Evolutionary conservation across 1,140 invertebrate genomes (phyloP).

Genomic region (Sesamia nonagrioides): DNA sequence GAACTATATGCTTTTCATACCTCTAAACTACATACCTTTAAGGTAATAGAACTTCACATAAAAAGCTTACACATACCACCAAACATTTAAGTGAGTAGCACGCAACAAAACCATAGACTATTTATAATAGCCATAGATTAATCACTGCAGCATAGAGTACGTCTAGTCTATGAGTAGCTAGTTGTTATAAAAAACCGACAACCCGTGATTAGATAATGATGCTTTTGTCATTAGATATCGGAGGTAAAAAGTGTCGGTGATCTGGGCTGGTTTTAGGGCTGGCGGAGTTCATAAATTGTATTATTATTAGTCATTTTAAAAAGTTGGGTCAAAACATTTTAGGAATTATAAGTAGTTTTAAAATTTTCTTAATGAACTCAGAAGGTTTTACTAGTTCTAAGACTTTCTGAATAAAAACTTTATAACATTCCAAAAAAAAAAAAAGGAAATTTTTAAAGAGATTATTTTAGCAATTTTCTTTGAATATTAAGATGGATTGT

Average conservation of each 20-base stretch:
- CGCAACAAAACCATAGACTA: conserved; percentile 32
- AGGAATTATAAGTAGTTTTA: too few relatives aligned
- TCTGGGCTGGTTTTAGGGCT: conserved; percentile 62
- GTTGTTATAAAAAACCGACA: conserved; percentile 66
- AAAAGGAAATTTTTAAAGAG: too few relatives aligned
- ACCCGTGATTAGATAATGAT: conserved; percentile 77
- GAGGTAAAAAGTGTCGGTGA: conserved; percentile 71
- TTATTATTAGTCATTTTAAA: background rate
- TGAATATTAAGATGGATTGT: too few relatives aligned
- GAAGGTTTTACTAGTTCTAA: too few relatives aligned
- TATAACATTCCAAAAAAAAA: too few relatives aligned
- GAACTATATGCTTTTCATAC: too few relatives aligned
- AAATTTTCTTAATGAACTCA: too few relatives aligned
- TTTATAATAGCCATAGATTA: conserved; percentile 46
- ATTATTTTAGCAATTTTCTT: too few relatives aligned
- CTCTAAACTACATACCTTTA: too few relatives aligned
- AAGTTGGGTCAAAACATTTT: too few relatives aligned
- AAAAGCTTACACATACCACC: background rate
- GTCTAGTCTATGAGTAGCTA: conserved; percentile 36
- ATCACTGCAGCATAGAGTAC: conserved; percentile 26
- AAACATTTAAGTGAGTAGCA: background rate
- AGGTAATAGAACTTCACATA: too few relatives aligned
- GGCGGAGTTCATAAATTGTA: conserved; percentile 23
- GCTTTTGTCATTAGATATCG: conserved; percentile 79
- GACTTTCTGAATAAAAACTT: too few relatives aligned